Evolutionary conservation across 1,140 invertebrate genomes (phyloP), one percentile per base, ranked within the genome.

Genomic region (Rhyacophila brunnea): DNA sequence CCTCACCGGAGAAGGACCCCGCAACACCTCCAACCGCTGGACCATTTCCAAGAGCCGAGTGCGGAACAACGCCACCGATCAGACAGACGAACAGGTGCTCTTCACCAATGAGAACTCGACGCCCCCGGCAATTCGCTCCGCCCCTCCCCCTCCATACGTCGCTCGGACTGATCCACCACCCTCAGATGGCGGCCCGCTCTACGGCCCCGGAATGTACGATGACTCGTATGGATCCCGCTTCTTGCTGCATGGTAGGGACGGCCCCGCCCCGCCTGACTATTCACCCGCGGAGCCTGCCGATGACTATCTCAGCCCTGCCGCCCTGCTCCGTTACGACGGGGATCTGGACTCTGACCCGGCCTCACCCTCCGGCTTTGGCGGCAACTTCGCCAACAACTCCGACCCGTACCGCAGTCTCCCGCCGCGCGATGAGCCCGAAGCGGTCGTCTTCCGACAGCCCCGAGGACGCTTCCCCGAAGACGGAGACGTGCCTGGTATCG

Each of bases 81-180:
- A 73, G 11, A 73, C 75, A 5, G 76, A 79, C 45, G 74, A 79
- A 51, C 72, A 76, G 53, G 74, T 77, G 13, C 62, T 78, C n/a
- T 78, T 75, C 57, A 78, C 75, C 0, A 78, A 78, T 56, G 75
- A 78, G 40, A 76, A 80, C 52, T 58, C 77, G 0, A 53, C 51
- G 11, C 38, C 59, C 34, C 62, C 62, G 0, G 57, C 0, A 48
- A 40, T 13, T 34, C 59, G 43, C 62, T 57, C 1, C 52, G 62
- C 2, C 56, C 56, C 1, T 64, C 62, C 10, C 51, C 55, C 4
- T 18, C 57, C 4, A 53, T 1, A 43, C 48, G 6, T 13, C 56
- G 11, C 56, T 52, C 44, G 32, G n/a, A 52, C 36, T 40, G 46
- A 40, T 13, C 10, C 13, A 13, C 40, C 46, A 5, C 44, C 54